These are phyloP conservation scores for Drosophila obscura DNA, from an alignment of 1,140 invertebrate species.

Conservation along the genomic window DNA sequence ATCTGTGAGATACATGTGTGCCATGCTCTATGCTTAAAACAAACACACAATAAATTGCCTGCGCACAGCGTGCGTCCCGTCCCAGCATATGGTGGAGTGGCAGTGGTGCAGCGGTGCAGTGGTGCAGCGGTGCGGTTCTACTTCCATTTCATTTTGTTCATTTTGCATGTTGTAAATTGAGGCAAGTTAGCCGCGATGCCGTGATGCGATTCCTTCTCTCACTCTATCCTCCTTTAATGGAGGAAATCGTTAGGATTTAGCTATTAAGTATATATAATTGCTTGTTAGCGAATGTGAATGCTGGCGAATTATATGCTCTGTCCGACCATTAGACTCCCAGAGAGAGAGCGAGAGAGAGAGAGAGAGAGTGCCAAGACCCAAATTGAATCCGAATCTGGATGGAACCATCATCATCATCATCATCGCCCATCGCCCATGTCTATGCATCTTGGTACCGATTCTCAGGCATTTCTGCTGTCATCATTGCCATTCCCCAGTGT, in stretches of 20 bases:
- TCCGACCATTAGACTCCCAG: conserved; percentile 12
- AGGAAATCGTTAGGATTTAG: conserved; percentile 71
- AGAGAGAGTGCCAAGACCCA: conserved; percentile 26
- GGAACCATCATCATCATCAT: conserved; percentile 19
- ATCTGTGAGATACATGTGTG: conserved; percentile 70
- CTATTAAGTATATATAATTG: conserved; percentile 71
- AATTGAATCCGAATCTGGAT: conserved; percentile 26
- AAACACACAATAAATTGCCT: conserved; percentile 83
- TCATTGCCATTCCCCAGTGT: conserved; percentile 24
- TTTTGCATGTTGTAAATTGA: conserved; percentile 80
- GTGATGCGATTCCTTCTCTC: conserved; percentile 38
- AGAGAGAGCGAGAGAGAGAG: conserved; percentile 4
- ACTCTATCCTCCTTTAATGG: conserved; percentile 32
- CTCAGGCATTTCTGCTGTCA: conserved; percentile 44
- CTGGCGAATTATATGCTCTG: conserved; percentile 32
- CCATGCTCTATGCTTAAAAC: conserved; percentile 54
- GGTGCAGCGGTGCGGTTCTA: conserved; percentile 34
- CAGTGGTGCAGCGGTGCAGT: conserved; percentile 7
- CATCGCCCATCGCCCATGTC: conserved; percentile 4
- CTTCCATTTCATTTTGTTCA: conserved; percentile 69
- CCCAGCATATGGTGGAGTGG: conserved; percentile 37
- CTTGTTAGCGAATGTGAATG: conserved; percentile 51
- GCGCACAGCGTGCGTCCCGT: conserved; percentile 59
- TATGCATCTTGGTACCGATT: conserved; percentile 27
- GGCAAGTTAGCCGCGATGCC: conserved; percentile 56